Evolutionary conservation across 2,113 vertebrate genomes (phyloP).

Genomic region (Epinephelus fuscoguttatus): DNA sequence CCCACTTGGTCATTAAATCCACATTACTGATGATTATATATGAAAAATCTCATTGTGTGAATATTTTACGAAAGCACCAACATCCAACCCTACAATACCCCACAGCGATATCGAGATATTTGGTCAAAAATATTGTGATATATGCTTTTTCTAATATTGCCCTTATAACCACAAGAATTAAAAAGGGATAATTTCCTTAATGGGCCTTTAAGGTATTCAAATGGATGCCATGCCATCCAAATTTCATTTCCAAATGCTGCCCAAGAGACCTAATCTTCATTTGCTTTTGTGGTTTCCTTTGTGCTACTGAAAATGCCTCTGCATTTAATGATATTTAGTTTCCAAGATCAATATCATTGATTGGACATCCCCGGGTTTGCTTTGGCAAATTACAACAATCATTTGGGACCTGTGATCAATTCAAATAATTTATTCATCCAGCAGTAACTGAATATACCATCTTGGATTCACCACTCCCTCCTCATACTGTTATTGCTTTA

Average conservation of each 20-base stretch:
- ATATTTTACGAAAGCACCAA: too few relatives aligned
- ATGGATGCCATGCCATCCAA: background rate
- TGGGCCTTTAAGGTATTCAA: background rate
- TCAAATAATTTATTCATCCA: constrained; percentile 15
- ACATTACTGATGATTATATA: too few relatives aligned
- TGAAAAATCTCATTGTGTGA: too few relatives aligned
- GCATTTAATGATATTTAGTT: background rate
- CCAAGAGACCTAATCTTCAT: background rate
- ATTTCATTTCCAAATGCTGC: constrained; percentile 4
- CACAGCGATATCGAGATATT: too few relatives aligned
- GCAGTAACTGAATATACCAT: constrained; percentile 15
- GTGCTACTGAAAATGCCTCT: constrained; percentile 1
- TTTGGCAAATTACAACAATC: constrained; percentile 14
- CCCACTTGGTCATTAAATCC: too few relatives aligned
- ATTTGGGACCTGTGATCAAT: constrained; percentile 12
- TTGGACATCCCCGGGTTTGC: background rate
- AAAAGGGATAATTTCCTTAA: background rate
- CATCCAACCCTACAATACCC: too few relatives aligned
- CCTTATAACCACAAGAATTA: background rate
- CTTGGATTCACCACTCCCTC: background rate
- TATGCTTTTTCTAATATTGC: too few relatives aligned
- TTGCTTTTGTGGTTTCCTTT: background rate
- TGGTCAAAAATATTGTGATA: too few relatives aligned
- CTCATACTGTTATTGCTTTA: constrained; percentile 1
- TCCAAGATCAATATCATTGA: constrained; percentile 26